Evolutionary conservation across 2,797 vertebrate species (phyloP), one percentile per base, ranked within the genome.

Genomic region (Avahi laniger): DNA sequence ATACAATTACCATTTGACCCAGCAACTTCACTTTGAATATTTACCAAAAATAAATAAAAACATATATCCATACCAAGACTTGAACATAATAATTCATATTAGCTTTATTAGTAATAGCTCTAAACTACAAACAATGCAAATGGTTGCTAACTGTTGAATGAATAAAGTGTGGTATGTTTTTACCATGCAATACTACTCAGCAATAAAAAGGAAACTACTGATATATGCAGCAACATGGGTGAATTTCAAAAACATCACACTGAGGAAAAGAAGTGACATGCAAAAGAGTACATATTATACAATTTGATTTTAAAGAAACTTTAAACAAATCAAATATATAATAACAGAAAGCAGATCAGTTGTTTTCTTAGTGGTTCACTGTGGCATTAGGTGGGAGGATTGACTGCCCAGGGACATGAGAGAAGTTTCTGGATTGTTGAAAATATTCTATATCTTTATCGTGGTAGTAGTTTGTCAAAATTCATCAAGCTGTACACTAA

Each of bases 11-110:
- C 30, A 59, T 52, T 91, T 87, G 57, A 93, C 10, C 70, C 52
- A 91, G n/a, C 5, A 88, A 81, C 3, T 83, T 41, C 3, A 91
- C 9, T 85, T 79, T 43, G 75, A 33, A 41, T 75, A 83, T 76
- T 95, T 89, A 59, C 72, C 20, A 86, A 89, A 94, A 72, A 82
- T 35, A 84, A 89, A 86, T 82, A 8, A 78, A 87, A 93, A 76
- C 38, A 28, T 67, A 79, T 43, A 1, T 75, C 12, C 52, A 85
- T 30, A 93, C 22, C 46, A 95, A 75, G 38, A 69, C 43, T 89
- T 84, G 30, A 57, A 63, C 2, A 14, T 70, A 41, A 57, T 70
- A 43, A n/a, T 81, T 70, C 17, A 80, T 41, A 91, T 28, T 20
- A 93, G 15, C 70, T 88, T 88, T 91, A 94, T 52, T 94, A 57